Conservation (phyloP, 1,140 invertebrate genomes). For the Tribolium madens region DNA sequence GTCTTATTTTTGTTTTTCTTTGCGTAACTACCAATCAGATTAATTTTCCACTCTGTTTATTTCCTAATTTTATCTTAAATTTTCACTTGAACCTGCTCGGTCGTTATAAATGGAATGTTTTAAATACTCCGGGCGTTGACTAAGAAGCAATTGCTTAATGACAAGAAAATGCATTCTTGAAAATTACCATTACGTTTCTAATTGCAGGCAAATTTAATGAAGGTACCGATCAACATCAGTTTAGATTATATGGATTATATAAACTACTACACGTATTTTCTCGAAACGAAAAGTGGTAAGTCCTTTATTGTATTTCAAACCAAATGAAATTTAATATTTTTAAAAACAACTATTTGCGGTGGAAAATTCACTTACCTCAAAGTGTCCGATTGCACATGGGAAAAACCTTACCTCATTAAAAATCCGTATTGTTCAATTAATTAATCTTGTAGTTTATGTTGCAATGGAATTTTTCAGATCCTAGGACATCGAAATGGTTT, state of each 20-base stretch:
- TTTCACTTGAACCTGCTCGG: no score
- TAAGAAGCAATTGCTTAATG: not conserved
- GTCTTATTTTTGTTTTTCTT: not conserved
- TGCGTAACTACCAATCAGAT: not conserved
- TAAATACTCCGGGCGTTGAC: not conserved
- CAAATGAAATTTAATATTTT: no score
- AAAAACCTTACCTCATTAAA: no score
- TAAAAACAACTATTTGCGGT: no score
- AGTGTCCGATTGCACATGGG: no score
- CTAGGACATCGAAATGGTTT: conserved; percentile 86
- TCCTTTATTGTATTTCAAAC: no score
- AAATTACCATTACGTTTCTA: conserved; percentile 1
- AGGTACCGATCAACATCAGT: conserved; percentile 26
- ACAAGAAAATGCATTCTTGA: not conserved
- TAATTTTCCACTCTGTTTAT: not conserved
- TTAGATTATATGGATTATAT: conserved; percentile 42
- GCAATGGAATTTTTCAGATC: conserved; percentile 79
- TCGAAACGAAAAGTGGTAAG: conserved; percentile 36
- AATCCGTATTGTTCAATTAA: no score
- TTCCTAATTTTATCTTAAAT: not conserved
- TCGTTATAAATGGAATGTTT: not conserved
- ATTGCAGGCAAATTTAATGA: conserved; percentile 19
- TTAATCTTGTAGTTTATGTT: no score
- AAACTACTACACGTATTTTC: conserved; percentile 28
- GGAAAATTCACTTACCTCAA: no score